Conservation (phyloP, 1,140 invertebrate species). For the Heliconius hewitsoni region DNA sequence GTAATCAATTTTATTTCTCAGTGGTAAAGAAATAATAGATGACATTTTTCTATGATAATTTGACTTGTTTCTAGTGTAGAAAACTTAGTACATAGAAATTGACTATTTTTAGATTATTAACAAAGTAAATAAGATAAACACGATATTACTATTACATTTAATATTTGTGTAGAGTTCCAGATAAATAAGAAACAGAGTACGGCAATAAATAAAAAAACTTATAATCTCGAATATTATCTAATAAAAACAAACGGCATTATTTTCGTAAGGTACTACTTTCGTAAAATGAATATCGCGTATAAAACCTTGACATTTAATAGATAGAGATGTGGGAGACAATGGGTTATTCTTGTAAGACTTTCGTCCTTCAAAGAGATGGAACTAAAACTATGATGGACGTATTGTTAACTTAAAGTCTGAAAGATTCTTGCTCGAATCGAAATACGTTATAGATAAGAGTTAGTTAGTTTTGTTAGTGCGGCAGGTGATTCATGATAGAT, state of each 20-base stretch:
- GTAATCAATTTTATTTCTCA: too few species aligned
- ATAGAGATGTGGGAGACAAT: conserved; percentile 24
- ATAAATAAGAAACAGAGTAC: neutral
- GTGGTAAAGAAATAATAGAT: too few species aligned
- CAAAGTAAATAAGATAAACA: too few species aligned
- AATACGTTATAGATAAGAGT: neutral
- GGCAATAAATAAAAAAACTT: neutral
- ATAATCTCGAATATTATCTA: neutral
- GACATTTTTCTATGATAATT: too few species aligned
- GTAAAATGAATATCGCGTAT: neutral
- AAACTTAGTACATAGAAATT: too few species aligned
- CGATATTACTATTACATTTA: too few species aligned
- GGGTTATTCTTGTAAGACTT: conserved; percentile 23
- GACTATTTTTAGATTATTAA: too few species aligned
- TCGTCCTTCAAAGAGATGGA: conserved; percentile 8
- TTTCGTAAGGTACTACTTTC: neutral
- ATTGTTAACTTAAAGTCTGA: neutral
- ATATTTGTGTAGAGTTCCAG: neutral
- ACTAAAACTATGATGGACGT: conserved; percentile 15
- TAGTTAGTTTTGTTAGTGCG: too few species aligned
- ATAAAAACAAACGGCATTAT: neutral
- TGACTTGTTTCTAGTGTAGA: too few species aligned
- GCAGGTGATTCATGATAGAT: too few species aligned
- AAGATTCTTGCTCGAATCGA: neutral
- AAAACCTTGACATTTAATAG: conserved; percentile 26